Conservation (phyloP, 2,797 vertebrate genomes). For the Buphagus erythrorhynchus region DNA sequence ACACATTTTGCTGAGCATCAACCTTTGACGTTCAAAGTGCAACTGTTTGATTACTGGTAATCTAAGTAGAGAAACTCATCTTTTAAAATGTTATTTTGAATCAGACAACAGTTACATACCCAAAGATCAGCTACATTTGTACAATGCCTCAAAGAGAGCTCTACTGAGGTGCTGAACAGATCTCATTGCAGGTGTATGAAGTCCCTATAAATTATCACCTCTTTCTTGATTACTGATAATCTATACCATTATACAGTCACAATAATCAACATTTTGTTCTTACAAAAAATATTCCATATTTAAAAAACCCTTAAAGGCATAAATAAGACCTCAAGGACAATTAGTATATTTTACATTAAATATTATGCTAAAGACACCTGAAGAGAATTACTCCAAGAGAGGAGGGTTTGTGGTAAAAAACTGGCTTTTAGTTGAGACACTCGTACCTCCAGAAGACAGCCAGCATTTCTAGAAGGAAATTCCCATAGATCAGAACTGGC, state of each 20-base stretch:
- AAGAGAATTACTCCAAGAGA: not conserved
- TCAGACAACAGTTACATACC: not conserved
- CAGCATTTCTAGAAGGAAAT: not conserved
- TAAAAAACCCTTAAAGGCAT: not conserved
- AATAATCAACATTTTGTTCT: not conserved
- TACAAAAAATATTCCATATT: not conserved
- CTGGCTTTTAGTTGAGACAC: not conserved
- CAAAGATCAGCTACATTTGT: not conserved
- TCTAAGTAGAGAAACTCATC: not conserved
- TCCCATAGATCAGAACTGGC: not conserved
- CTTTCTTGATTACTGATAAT: not conserved
- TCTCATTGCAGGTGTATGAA: not conserved
- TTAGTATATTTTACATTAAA: not conserved
- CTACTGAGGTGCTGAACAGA: not conserved
- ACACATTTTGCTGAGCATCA: not conserved
- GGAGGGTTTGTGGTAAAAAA: not conserved
- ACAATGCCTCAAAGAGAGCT: not conserved
- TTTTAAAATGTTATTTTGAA: not conserved
- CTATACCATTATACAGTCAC: not conserved
- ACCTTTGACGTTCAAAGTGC: not conserved
- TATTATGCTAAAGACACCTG: not conserved
- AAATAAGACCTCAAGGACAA: not conserved
- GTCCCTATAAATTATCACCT: not conserved
- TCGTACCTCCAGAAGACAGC: not conserved
- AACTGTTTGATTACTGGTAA: not conserved